Evolutionary conservation across 64 coral and sea anemone species (phyloP), one percentile per base, ranked within the genome.

Genomic region (Montipora sp.): DNA sequence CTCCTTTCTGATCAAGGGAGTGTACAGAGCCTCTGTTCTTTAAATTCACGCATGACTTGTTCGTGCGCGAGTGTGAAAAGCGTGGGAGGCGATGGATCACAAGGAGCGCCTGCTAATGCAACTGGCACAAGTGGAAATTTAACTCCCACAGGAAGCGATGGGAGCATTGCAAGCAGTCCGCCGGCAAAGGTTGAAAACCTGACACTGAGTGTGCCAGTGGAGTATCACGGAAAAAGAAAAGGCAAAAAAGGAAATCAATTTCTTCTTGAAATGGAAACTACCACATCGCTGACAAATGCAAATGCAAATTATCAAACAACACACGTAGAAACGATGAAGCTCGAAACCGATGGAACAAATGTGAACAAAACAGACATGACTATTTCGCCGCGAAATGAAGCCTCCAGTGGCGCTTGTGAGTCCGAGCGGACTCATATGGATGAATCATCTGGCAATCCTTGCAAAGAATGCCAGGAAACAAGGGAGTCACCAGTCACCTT

Each of bases 11-110:
- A 94, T 82, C 44, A 88, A 58, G 50, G 86, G 8, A 98, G 95
- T 74, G 16, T 98, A 19, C 95, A 98, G 55, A 98, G 91, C 71
- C 92, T 98, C 48, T 90, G 89, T 8, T 94, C 95, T 8, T 46
- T 93, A 27, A 84, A 94, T 60, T 89, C 95, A 8, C 82, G 88
- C 2, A 91, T 87, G 46, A 89, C 78, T 44, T 94, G 92, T 23
- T 98, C 95, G 5, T 98, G 92, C 84, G 81, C 89, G 27, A 94
- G 82, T 51, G 18, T 85, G 65, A 85, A 48, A 47, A 85, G 46
- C 82, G 46, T 45, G 7, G 82, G 82, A 9, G 73, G 82, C 71
- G 82, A 85, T 85, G 82, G 82, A 3, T 36, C 53, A 63, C 79
- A 81, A 61, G 79, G 79, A 24, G 20, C 12, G 13, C 3, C 23